Conservation (phyloP, 1,140 invertebrate species). For the Mercenaria mercenaria region DNA sequence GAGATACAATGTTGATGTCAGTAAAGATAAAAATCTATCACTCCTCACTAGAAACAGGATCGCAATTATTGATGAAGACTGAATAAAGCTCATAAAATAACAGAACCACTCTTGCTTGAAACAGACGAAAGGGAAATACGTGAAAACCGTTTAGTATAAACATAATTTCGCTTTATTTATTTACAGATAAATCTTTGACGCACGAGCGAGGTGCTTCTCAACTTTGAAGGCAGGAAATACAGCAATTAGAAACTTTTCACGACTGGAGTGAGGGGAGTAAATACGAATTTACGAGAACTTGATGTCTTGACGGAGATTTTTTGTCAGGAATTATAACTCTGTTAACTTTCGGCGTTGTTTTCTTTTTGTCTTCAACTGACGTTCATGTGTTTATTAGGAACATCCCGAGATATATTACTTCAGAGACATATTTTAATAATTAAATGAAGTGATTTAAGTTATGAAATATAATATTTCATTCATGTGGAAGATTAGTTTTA, state of each 20-base stretch:
- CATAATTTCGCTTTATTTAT: conserved; percentile 15
- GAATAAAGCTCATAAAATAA: neutral
- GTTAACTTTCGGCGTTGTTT: too few relatives aligned
- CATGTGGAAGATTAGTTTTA: too few relatives aligned
- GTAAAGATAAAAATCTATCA: neutral
- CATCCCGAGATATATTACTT: too few relatives aligned
- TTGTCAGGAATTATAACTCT: neutral
- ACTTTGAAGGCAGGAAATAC: neutral
- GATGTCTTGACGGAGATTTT: neutral
- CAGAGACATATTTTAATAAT: too few relatives aligned
- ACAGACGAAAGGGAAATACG: neutral
- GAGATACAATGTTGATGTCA: neutral
- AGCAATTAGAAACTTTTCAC: neutral
- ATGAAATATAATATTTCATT: too few relatives aligned
- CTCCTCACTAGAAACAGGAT: neutral
- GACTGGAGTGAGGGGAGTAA: neutral
- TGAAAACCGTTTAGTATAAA: conserved; percentile 5
- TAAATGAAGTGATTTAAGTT: too few relatives aligned
- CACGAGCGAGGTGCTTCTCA: neutral
- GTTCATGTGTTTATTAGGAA: too few relatives aligned
- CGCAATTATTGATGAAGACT: neutral
- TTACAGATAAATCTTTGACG: neutral
- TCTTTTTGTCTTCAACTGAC: too few relatives aligned
- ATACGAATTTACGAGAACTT: neutral
- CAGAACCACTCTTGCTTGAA: neutral